Conservation (phyloP, 2,797 vertebrate species). For the Falco biarmicus region DNA sequence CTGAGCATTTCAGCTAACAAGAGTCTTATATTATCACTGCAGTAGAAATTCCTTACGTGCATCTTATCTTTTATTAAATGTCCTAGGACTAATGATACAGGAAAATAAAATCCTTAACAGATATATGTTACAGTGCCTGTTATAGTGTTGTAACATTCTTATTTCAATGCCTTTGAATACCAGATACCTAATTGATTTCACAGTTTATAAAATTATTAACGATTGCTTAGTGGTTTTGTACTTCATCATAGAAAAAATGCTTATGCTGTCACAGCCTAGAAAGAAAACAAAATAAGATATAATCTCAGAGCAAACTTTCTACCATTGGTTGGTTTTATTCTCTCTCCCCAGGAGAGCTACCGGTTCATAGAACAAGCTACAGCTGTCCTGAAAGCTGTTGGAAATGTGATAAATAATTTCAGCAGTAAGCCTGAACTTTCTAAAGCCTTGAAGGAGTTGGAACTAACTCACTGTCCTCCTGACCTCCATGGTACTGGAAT, state of each 20-base stretch:
- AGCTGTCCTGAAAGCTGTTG: slow-evolving; percentile 82
- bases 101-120: not conserved
- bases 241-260: not conserved
- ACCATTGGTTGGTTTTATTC: not conserved
- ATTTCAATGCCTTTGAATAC: not conserved
- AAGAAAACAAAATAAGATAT: not conserved
- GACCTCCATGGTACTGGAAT: slow-evolving; percentile 42
- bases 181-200: not conserved
- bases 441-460: slow-evolving; percentile 74
- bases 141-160: not conserved
- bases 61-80: not conserved
- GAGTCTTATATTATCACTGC: not conserved
- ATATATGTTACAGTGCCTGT: not conserved
- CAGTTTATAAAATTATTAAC: not conserved
- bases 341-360: slow-evolving; percentile 84
- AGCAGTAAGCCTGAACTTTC: slow-evolving; percentile 71
- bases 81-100: not conserved
- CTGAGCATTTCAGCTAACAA: not conserved
- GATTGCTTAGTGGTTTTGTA: not conserved
- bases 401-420: slow-evolving; percentile 82
- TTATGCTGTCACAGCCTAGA: not conserved
- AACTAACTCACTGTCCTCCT: slow-evolving; percentile 75
- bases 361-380: slow-evolving; percentile 83
- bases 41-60: not conserved
- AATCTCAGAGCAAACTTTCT: not conserved